Base-by-base conservation (phyloP, 92 coral and sea anemone species). In the Anthopleura xanthogrammica region DNA sequence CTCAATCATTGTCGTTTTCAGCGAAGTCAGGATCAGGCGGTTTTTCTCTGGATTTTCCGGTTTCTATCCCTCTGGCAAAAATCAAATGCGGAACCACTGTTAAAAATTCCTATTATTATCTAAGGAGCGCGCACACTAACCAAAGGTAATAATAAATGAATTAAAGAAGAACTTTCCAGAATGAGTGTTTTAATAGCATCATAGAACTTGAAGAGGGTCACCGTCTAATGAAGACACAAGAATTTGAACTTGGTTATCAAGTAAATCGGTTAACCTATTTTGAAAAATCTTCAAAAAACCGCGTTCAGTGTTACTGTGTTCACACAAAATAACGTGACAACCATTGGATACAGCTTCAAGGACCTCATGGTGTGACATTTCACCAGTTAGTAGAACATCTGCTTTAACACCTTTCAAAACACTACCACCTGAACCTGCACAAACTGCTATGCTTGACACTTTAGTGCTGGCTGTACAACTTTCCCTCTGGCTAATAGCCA, bases 391-490 rank as follows among this genome's bases (percentile, higher is more conserved):
- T 86, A 90, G 91, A 77, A 92, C 91, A 71, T 97, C 98, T 60
- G 99, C 98, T 72, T 86, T 90, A 60, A 87, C 83, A 7, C 91
- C 98, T 57, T 83, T 89, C 58, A 97, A 89, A 20, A 97, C 91
- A 87, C 97, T 92, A 56, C 92, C 99, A 60, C 99, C 99, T 19
- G 99, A 90, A 12, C 99, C 99, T 12, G 99, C 99, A 86, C 99
- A 97, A 46, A 97, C 41, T 7, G 99, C 99, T 24, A 97, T 74
- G 6, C 93, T 94, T 57, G 89, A 83, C n/a, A 97, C 87, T 29
- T n/a, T 60, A 75, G 55, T 20, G 36, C 16, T 29, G 19, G 73
- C 19, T 13, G 79, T 23, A 20, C 42, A 16, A 75, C 79, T 41
- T 62, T 62, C 29, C 23, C 19, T 62, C 5, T 83, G 86, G 71